phyloP scores from a whole-genome alignment of 2,113 vertebrate species.

The Tautogolabrus adspersus region DNA sequence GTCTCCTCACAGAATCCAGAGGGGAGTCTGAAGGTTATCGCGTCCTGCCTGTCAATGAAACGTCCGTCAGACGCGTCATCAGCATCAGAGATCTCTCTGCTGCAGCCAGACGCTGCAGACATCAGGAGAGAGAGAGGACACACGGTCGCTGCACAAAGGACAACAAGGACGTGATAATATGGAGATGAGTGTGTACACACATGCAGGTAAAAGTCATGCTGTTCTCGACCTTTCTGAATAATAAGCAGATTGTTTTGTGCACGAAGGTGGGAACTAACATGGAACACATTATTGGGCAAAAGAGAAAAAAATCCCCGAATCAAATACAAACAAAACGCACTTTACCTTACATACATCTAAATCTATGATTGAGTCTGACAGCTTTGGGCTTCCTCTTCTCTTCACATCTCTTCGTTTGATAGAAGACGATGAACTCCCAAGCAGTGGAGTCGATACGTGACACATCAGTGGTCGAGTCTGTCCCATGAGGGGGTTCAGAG shows the following conservation, averaged over 20 bases:
- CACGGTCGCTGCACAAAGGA: not conserved
- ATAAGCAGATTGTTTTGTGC: not conserved
- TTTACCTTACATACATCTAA: not conserved
- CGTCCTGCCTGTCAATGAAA: not conserved
- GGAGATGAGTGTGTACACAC: not conserved
- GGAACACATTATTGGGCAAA: too few relatives aligned
- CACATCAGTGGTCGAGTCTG: slow-evolving; percentile 23
- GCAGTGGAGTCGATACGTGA: slow-evolving; percentile 25
- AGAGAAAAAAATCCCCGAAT: too few relatives aligned
- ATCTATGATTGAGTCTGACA: too few relatives aligned
- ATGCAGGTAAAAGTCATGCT: not conserved
- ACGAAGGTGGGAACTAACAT: too few relatives aligned
- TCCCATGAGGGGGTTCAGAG: not conserved
- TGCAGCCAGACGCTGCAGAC: not conserved
- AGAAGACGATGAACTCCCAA: not conserved
- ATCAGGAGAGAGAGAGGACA: not conserved
- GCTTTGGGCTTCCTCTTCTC: not conserved
- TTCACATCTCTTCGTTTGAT: not conserved
- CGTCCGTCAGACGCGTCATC: not conserved
- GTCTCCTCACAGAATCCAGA: slow-evolving; percentile 8
- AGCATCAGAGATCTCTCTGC: not conserved
- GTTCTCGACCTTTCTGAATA: not conserved
- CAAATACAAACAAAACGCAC: too few relatives aligned
- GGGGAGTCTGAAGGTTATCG: slow-evolving; percentile 21
- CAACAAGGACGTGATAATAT: not conserved